Conservation (phyloP, 2,888 invertebrate genomes). For the Lacanobia wlatinum region DNA sequence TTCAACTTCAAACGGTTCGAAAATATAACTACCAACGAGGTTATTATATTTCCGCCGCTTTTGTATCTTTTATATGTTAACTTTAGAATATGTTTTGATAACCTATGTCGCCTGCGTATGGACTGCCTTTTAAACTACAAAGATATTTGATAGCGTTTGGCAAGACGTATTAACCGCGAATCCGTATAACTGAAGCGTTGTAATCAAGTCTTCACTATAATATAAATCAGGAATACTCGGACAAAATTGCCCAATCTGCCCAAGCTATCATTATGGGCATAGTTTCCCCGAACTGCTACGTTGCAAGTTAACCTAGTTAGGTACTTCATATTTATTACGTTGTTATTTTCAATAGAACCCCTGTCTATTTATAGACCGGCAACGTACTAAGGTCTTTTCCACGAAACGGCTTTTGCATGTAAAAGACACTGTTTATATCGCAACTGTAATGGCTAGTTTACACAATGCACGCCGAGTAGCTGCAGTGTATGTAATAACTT, state of each 20-base stretch:
- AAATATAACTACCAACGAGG: too few species aligned
- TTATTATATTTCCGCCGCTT: too few species aligned
- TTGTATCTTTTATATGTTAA: too few species aligned
- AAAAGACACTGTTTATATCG: slow-evolving; percentile 6
- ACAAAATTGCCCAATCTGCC: not conserved
- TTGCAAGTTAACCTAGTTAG: not conserved
- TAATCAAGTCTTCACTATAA: not conserved
- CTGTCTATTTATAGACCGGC: slow-evolving; percentile 4
- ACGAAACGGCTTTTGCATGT: slow-evolving; percentile 33
- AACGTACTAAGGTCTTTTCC: not conserved
- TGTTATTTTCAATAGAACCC: slow-evolving; percentile 23
- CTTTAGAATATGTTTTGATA: too few species aligned
- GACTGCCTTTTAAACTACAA: too few species aligned
- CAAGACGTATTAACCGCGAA: too few species aligned
- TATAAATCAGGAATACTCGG: not conserved
- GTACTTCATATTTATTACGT: not conserved
- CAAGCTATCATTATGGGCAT: not conserved
- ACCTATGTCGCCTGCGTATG: too few species aligned
- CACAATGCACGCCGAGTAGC: too few species aligned
- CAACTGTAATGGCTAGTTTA: not conserved
- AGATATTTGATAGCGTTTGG: too few species aligned
- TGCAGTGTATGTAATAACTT: too few species aligned
- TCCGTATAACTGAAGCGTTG: too few species aligned
- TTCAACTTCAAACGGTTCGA: too few species aligned
- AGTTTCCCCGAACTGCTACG: slow-evolving; percentile 2